phyloP scores from a whole-genome alignment of 1,140 invertebrate genomes.

The Drosophila kohkoa region DNA sequence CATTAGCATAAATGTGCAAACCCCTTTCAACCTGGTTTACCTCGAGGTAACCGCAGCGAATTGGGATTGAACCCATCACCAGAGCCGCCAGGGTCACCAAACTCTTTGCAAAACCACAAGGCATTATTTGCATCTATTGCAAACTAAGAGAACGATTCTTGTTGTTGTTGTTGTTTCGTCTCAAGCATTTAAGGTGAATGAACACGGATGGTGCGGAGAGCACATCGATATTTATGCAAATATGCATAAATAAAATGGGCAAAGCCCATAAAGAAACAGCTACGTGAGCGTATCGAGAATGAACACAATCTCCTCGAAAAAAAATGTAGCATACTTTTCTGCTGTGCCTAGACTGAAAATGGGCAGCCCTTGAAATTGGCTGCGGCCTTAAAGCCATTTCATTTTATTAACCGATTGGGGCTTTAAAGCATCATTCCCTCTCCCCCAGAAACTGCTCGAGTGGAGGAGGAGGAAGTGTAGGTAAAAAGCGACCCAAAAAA shows the following conservation, averaged over 20 bases:
- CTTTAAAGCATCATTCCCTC: constrained; percentile 39
- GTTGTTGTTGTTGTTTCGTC: constrained; percentile 28
- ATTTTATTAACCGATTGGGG: constrained; percentile 71
- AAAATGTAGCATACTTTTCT: constrained; percentile 49
- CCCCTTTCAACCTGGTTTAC: constrained; percentile 13
- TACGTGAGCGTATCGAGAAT: constrained; percentile 43
- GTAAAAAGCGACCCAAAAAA: constrained; percentile 18
- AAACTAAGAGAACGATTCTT: neutral
- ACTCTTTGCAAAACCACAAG: constrained; percentile 16
- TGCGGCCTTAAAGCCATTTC: constrained; percentile 70
- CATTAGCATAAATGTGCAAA: constrained; percentile 46
- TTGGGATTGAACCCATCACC: neutral
- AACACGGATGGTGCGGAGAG: constrained; percentile 17
- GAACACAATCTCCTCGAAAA: neutral
- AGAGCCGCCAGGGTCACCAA: constrained; percentile 23
- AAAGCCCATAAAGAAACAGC: constrained; percentile 45
- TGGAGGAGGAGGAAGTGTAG: too few species aligned
- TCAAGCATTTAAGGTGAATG: constrained; percentile 55
- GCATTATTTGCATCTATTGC: constrained; percentile 36
- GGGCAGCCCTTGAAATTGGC: constrained; percentile 29
- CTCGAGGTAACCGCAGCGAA: neutral
- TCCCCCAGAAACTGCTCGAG: too few species aligned
- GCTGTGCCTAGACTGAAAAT: constrained; percentile 20
- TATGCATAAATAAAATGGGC: constrained; percentile 56
- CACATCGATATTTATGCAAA: constrained; percentile 52